A percentile compares a stretch with the other conserved stretches of the same genome.
These are phyloP conservation scores for Montipora capricornis DNA, from an alignment of 64 coral and sea anemone genomes.

Conservation along the genomic window DNA sequence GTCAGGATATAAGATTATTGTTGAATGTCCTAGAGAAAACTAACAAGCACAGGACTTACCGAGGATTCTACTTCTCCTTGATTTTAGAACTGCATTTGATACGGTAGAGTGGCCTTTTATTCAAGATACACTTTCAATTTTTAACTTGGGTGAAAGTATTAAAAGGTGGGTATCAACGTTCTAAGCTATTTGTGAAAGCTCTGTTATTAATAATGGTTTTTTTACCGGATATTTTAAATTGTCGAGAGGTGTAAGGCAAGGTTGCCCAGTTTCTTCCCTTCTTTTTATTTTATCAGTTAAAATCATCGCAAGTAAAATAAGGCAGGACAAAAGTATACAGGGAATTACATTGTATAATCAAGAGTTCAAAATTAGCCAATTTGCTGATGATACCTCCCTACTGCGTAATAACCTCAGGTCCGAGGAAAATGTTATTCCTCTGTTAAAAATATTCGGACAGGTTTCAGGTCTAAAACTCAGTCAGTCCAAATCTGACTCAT, in stretches of 20 bases:
- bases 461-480: too few species aligned
- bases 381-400: too few species aligned
- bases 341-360: too few species aligned
- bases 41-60: neutral
- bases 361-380: too few species aligned
- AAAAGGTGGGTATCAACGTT: neutral
- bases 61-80: neutral
- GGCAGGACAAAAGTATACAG: too few species aligned
- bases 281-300: neutral
- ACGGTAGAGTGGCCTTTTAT: neutral
- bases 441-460: too few species aligned
- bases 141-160: neutral
- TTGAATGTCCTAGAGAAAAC: neutral
- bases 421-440: too few species aligned
- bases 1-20: neutral
- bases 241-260: neutral
- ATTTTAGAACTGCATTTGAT: neutral
- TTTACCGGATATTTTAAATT: neutral
- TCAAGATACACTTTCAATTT: neutral
- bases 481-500: neutral
- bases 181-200: neutral
- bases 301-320: too few species aligned
- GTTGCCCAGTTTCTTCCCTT: neutral
- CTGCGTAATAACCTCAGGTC: too few species aligned
- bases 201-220: neutral